phyloP scores from a whole-genome alignment of 2,888 invertebrate species.

The Drosophila anomalata region DNA sequence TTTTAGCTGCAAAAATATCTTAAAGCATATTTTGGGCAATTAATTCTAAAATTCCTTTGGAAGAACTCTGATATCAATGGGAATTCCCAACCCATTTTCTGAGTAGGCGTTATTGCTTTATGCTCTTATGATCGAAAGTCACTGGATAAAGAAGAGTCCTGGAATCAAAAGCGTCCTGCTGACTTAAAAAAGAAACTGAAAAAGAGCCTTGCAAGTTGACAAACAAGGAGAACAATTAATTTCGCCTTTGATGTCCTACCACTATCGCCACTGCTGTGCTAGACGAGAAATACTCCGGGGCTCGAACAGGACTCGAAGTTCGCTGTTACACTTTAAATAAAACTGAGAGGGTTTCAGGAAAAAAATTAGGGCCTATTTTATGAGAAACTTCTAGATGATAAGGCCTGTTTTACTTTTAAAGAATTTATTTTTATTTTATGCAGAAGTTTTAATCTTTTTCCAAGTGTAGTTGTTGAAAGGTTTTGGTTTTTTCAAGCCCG shows the following conservation, averaged over 20 bases:
- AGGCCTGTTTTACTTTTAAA: background rate
- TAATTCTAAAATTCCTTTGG: conserved; percentile 17
- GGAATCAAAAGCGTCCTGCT: background rate
- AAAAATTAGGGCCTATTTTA: no score
- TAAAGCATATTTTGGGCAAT: conserved; percentile 26
- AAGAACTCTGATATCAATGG: background rate
- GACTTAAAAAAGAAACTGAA: conserved; percentile 7
- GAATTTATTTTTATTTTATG: background rate
- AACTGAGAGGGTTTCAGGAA: no score
- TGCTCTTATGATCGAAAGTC: conserved; percentile 3
- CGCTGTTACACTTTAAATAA: background rate
- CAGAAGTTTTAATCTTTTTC: background rate
- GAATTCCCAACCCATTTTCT: conserved; percentile 10
- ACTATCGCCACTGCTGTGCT: conserved; percentile 4
- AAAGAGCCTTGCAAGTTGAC: conserved; percentile 25
- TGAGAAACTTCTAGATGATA: no score
- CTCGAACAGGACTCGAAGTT: background rate
- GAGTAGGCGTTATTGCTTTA: conserved; percentile 2
- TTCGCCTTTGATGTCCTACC: conserved; percentile 45
- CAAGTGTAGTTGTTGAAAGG: conserved; percentile 4
- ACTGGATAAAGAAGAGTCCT: background rate
- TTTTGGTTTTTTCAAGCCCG: conserved; percentile 8
- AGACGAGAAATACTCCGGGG: conserved; percentile 1
- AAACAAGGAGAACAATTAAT: conserved; percentile 47
- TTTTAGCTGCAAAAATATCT: conserved; percentile 16